These are phyloP conservation scores for Clarias magur DNA, from an alignment of 2,113 vertebrate genomes.

Conservation along the genomic window DNA sequence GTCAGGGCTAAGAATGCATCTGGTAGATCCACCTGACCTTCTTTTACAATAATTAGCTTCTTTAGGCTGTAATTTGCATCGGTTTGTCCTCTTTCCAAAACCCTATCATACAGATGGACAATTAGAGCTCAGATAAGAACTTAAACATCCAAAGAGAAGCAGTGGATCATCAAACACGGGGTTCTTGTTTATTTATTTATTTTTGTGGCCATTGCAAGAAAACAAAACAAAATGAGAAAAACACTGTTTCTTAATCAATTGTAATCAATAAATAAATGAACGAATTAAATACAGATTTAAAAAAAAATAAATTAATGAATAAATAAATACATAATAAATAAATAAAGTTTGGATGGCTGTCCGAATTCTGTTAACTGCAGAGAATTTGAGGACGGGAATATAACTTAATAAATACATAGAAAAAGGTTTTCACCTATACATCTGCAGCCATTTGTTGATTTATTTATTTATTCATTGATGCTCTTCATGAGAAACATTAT, in stretches of 20 bases:
- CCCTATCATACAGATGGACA: neutral
- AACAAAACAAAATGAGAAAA: neutral
- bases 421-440: no score
- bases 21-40: neutral
- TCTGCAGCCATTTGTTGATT: neutral
- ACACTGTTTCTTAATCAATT: neutral
- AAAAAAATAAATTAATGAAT: no score
- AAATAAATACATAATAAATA: no score
- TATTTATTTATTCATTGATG: neutral
- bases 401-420: no score
- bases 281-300: no score
- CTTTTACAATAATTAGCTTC: neutral
- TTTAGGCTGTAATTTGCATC: neutral
- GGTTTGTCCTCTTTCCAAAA: neutral
- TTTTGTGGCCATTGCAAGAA: neutral
- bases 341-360: neutral
- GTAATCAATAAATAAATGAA: no score
- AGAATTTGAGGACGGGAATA: neutral
- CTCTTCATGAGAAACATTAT: no score
- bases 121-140: neutral
- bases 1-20: neutral
- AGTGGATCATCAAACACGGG: neutral
- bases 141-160: neutral
- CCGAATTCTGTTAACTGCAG: neutral
- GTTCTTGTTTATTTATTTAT: neutral